Evolutionary conservation across 2,888 invertebrate species (phyloP), one percentile per base, ranked within the genome.

Genomic region (Leucophora obtusa): DNA sequence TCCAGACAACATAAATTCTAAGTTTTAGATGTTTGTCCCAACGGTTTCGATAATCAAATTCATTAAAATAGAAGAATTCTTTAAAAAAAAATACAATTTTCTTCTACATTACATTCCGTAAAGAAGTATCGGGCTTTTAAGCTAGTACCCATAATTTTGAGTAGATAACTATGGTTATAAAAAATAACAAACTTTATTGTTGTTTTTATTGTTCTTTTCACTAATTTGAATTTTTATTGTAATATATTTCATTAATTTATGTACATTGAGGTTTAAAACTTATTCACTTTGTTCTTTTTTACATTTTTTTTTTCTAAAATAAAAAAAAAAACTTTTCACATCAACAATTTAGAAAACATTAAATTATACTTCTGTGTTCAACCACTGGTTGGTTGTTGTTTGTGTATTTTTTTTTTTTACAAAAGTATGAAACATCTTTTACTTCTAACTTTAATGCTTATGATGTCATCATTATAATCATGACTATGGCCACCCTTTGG

Each of bases 271-370:
- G 38, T 74, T 66, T 53, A 47, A 28, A 66, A 72, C 33, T 66
- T 72, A 60, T 53, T 24, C n/a, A 53, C 53, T 58, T 56, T 68
- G 56, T 17, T 38, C 53, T 2, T 10, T 58, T 77, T 35, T 17
- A 15, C 4, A 51, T 43, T 59, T 51, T 43, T 21, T 21, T 21
- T 59, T 71, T 71, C 50, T 47, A 18, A n/a, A 47, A 71, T 68
- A 59, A 65, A 73, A 81, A 81, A 72, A 59, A 65, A 73, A 81
- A 81, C 73, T 81, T 81, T 81, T 81, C 72, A 73, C 76, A 77
- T 81, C 77, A 81, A 81, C 63, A 72, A 73, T 81, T 81, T 77
- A 77, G 54, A 63, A 77, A 65, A 73, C 77, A 77, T 81, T 73
- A 81, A 81, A 81, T 81, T 81, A 70, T 76, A 73, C 59, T 77